These are phyloP conservation scores for Camponotus fellah DNA, from an alignment of 2,888 invertebrate genomes.

Conservation along the genomic window DNA sequence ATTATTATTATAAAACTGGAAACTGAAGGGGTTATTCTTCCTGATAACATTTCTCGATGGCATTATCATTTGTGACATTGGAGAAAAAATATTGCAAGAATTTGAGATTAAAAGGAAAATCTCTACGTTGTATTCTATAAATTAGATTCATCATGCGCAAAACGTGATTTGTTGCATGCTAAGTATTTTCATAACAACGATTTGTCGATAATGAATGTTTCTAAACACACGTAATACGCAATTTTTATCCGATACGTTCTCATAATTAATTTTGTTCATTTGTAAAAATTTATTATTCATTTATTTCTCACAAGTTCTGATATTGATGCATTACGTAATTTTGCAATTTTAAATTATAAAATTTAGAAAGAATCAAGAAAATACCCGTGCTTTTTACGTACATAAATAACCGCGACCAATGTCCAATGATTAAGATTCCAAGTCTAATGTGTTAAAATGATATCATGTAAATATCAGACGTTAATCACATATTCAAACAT, in stretches of 20 bases:
- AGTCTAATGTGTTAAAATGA: constrained; percentile 34
- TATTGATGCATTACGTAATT: background rate
- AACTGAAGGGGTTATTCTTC: background rate
- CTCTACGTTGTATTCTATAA: background rate
- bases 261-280: background rate
- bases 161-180: constrained; percentile 20
- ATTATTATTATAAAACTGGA: background rate
- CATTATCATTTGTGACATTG: constrained; percentile 11
- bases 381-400: background rate
- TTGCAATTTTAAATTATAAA: background rate
- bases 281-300: background rate
- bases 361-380: background rate
- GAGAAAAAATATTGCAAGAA: constrained; percentile 5
- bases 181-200: constrained; percentile 20
- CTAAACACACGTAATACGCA: background rate
- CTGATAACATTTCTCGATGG: constrained; percentile 13
- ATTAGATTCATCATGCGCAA: background rate
- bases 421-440: constrained; percentile 68
- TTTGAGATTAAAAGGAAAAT: constrained; percentile 6
- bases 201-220: constrained; percentile 10
- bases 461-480: constrained; percentile 39
- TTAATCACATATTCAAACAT: background rate
- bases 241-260: background rate
- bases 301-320: background rate
- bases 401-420: constrained; percentile 73